Evolutionary conservation across 2,888 invertebrate genomes (phyloP), one percentile per base, ranked within the genome.

Genomic region (Sisyra nigra): DNA sequence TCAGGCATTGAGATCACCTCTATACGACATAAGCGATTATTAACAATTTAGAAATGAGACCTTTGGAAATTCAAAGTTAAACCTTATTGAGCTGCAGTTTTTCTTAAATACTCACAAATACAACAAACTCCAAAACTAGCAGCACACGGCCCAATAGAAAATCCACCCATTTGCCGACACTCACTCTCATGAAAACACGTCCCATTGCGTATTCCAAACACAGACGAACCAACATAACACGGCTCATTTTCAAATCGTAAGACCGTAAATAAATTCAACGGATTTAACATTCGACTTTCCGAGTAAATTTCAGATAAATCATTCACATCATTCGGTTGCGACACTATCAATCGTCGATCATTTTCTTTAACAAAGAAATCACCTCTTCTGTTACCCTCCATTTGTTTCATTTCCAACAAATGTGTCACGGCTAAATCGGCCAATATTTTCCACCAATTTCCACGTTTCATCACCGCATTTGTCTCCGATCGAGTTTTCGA

Each of bases 91-190:
- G 30, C 8, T 41, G 6, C 19, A 41, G 38, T 32, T 32, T 34
- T 29, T 44, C 15, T 44, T 38, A 34, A 40, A 8, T 51, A 73
- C 80, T 76, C 68, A 83, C 83, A 76, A 47, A 80, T 69, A 54
- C 84, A 84, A 54, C 84, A 84, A 19, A 74, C 74, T 9, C 81
- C 83, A 53, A 75, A 76, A 3, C 80, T 81, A 55, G 73, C 73
- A 11, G 80, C 82, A 59, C 84, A 84, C 1, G 66, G 57, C n/a
- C 79, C 80, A 57, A 76, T 69, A 2, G 68, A 58, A 5, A 66
- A 64, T 2, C 83, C 83, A 40, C 74, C 75, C 32, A 70, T 56
- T 39, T 66, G 63, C 13, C 64, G 61, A 55, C 86, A 86, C 54
- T 84, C 77, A 30, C 68, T 63, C 45, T 72, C 67, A 52, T 77